Evolutionary conservation across 2,797 vertebrate species (phyloP), one percentile per base, ranked within the genome.

Genomic region (Percopsis omiscomaycus): DNA sequence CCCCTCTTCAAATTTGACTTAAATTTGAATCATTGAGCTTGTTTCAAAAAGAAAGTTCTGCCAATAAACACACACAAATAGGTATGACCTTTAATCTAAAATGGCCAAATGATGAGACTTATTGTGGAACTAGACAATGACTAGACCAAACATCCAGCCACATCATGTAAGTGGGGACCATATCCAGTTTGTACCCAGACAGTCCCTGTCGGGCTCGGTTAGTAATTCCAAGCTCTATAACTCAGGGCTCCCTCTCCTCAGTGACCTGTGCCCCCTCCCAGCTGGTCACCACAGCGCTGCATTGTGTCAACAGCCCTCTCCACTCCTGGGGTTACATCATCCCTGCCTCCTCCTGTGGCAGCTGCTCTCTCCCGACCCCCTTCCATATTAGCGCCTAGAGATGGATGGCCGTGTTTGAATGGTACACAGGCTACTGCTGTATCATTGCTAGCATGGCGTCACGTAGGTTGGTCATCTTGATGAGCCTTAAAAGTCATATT

Each of bases 241-340:
- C 27, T 14, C 27, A 29, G 45, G 45, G 28, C 13, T 74, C 64
- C 56, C 63, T 68, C 46, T 66, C 44, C 3, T 55, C 67, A 1
- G 3, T 74, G 42, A 82, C 80, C 84, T 78, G 75, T 86, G 78
- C 83, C 84, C 81, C 55, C 49, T 75, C 63, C 80, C 88, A 84
- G 82, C 87, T 88, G 86, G 79, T 87, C 67, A 64, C 59, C 48
- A 3, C 0, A 48, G 61, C 52, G 61, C 66, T 72, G 71, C 27
- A 64, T 87, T 86, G 81, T 87, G 69, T 82, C 69, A 71, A 60
- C 70, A 8, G 63, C 6, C 60, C 11, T 64, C 67, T 55, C 73
- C 29, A 68, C 69, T 76, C 76, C 78, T 86, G 75, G 73, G 82
- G 74, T 88, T 89, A 84, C 84, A 82, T 88, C 87, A 86, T 52